Percentiles rank a stretch among this genome's conserved stretches.
Conservation (phyloP, 2,888 invertebrate genomes). For the Rhyacophila evoluta region DNA sequence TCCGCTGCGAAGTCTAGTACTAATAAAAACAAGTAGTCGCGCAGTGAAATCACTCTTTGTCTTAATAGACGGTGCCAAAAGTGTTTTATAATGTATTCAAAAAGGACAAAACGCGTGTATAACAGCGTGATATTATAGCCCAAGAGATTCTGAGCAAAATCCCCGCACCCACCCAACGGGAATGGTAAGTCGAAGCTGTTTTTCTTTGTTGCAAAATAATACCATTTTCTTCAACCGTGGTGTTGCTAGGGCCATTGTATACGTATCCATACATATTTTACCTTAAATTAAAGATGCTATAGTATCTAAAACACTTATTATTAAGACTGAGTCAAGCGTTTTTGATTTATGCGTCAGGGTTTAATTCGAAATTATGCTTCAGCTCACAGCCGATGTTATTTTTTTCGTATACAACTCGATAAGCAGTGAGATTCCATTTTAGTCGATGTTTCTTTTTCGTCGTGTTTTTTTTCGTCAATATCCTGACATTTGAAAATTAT, state of each 20-base stretch:
- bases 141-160: conserved; percentile 65
- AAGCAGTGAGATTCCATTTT: not conserved
- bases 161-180: conserved; percentile 57
- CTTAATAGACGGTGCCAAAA: conserved; percentile 65
- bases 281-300: not conserved
- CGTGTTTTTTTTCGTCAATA: not conserved
- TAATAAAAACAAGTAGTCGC: conserved; percentile 56
- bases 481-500: not conserved
- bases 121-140: conserved; percentile 71
- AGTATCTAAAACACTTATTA: too few relatives aligned
- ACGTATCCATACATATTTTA: not conserved
- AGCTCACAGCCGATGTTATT: not conserved
- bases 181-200: conserved; percentile 60
- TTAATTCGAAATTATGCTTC: not conserved
- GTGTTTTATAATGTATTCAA: conserved; percentile 70
- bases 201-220: conserved; percentile 17
- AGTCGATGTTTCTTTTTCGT: not conserved
- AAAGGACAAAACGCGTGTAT: conserved; percentile 69
- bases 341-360: not conserved
- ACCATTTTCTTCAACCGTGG: not conserved
- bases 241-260: not conserved
- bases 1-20: conserved; percentile 32
- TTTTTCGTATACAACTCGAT: not conserved
- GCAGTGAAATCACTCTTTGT: conserved; percentile 55
- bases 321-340: not conserved